Evolutionary conservation across 2,888 invertebrate species (phyloP), one percentile per base, ranked within the genome.

Genomic region (Baronia brevicornis): DNA sequence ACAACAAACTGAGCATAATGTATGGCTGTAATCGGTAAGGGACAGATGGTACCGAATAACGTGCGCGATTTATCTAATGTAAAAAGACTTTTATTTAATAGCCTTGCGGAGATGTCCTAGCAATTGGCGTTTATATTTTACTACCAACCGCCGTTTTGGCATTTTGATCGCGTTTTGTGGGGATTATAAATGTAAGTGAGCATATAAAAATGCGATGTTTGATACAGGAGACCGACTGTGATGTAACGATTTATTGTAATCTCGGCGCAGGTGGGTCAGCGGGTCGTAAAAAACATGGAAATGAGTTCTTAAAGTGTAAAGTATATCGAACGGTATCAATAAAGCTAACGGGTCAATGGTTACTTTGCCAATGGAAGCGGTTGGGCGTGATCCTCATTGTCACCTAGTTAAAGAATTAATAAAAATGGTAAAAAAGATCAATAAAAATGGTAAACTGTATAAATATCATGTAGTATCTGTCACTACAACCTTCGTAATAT

Each of bases 1-100:
- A 82, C 80, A 82, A 80, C 80, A 82, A 80, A 80, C 80, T 72
- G 77, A 68, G 80, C 70, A 80, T 80, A 82, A 82, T 80, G 80
- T 80, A 79, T 75, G 69, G 72, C 60, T 67, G 77, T 79, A 79
- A 80, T 80, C 78, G 75, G 72, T 68, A 71, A 68, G 78, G 79
- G 79, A 80, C 82, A 84, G 79, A 82, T 84, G 80, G 72, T 75
- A 66, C 75, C 74, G 68, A 78, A 78, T 77, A 77, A 75, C 80
- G 72, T 59, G 52, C 54, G 66, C 80, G 74, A 82, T 84, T 82
- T 80, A 79, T 84, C 80, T 82, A 82, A 84, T 79, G 79, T 71
- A 77, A 74, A 80, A 78, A 75, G 70, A 78, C 75, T 82, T 79
- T 82, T 78, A 80, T 82, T 82, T 84, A 80, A 84, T 82, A 73